A percentile compares a stretch with the other conserved stretches of the same genome.
Conservation (phyloP, 2,797 vertebrate genomes). For the Leucoraja ocellata region DNA sequence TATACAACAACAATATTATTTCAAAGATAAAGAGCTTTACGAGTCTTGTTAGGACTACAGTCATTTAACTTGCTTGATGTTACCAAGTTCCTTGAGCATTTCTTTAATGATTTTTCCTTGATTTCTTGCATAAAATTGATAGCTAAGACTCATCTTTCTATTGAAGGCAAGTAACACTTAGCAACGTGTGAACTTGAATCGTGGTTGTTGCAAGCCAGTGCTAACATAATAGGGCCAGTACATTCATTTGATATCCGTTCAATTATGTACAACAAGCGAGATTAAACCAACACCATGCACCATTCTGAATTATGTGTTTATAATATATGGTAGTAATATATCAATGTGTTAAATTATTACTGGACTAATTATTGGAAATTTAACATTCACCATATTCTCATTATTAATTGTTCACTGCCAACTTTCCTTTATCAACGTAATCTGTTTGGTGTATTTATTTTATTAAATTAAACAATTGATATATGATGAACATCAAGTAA, state of each 20-base stretch:
- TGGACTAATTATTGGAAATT: background rate
- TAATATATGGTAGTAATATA: background rate
- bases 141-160: background rate
- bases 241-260: background rate
- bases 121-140: background rate
- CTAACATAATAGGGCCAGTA: background rate
- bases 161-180: background rate
- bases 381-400: background rate
- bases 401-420: background rate
- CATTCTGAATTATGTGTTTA: background rate
- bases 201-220: background rate
- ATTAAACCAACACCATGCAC: background rate
- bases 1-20: background rate
- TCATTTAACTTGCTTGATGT: background rate
- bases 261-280: background rate
- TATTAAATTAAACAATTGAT: background rate
- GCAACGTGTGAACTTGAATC: background rate
- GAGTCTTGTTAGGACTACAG: background rate
- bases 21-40: background rate
- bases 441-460: background rate
- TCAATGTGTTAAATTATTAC: background rate
- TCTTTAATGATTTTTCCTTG: background rate
- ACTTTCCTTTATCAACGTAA: background rate
- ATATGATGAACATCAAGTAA: background rate
- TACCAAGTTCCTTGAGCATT: background rate